A percentile compares a stretch with the other conserved stretches of the same genome.
Evolutionary conservation across 2,888 invertebrate species (phyloP).

Genomic region (Ectemnius continuus): DNA sequence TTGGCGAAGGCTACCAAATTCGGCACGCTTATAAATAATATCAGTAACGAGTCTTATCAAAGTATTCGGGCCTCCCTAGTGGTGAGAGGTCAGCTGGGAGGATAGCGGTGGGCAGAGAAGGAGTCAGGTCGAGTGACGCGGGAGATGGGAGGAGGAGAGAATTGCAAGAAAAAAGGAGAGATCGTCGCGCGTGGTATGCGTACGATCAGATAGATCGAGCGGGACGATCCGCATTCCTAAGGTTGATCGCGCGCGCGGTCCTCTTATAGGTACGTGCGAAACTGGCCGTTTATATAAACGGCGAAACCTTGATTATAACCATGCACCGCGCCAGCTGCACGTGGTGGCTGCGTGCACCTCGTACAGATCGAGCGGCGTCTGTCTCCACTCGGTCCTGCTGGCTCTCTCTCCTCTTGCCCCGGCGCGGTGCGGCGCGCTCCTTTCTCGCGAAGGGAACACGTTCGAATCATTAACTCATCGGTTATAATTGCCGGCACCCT

Average conservation of each 20-base stretch:
- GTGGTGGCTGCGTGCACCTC: slow-evolving; percentile 56
- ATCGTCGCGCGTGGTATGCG: slow-evolving; percentile 25
- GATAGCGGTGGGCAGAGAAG: too few species aligned
- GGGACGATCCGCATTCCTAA: slow-evolving; percentile 56
- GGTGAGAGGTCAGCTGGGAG: too few species aligned
- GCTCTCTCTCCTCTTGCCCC: neutral
- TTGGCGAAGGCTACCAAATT: too few species aligned
- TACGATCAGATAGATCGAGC: slow-evolving; percentile 38
- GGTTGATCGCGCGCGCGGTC: slow-evolving; percentile 19
- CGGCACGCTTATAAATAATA: too few species aligned
- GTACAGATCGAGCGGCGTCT: slow-evolving; percentile 21
- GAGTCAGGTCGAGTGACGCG: neutral
- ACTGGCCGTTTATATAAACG: slow-evolving; percentile 35
- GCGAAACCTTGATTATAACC: slow-evolving; percentile 55
- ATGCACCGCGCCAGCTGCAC: slow-evolving; percentile 26
- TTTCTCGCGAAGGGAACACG: slow-evolving; percentile 50
- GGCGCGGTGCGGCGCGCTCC: too few species aligned
- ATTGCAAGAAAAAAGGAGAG: slow-evolving; percentile 5
- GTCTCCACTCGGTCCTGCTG: too few species aligned
- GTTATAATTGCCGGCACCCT: slow-evolving; percentile 61
- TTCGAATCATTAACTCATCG: slow-evolving; percentile 51
- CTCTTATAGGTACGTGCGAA: slow-evolving; percentile 24
- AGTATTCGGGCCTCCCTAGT: too few species aligned
- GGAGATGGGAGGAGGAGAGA: neutral
- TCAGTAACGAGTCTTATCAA: too few species aligned